Evolutionary conservation across 2,797 vertebrate species (phyloP), one percentile per base, ranked within the genome.

Genomic region (Coregonus sp.): DNA sequence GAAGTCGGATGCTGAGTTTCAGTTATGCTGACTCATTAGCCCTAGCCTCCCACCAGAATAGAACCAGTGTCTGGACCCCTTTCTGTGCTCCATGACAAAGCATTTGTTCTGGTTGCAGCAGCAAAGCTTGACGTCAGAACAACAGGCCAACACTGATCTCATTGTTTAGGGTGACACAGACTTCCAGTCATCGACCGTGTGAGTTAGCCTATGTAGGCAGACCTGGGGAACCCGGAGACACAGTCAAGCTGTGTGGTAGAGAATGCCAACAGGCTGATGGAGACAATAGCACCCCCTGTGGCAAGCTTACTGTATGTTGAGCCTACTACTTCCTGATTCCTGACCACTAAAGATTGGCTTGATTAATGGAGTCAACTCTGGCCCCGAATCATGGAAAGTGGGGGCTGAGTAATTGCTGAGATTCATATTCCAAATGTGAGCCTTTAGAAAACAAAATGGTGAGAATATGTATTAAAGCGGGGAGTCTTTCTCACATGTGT

Each of bases 101-200:
- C 90, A 91, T 77, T 86, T 90, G 89, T 81, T 90, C 90, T 84
- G 75, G 67, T 80, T 79, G 74, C 71, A 83, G 83, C 80, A 85
- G 78, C 35, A 76, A 79, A 83, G 81, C 82, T 80, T 92, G 89
- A 91, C 81, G 78, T 91, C 86, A 83, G 75, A 81, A 79, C 20
- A 63, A 25, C 59, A 12, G 74, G 81, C 81, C 72, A 79, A 94
- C 93, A 95, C 83, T 90, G 89, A 81, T 82, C 86, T 90, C 90
- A 92, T 94, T 95, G 93, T 95, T 85, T 74, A 74, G 79, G 76
- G 80, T 82, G 88, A 80, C 86, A 86, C 83, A 85, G 79, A 80
- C 71, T 83, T 88, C 84, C 80, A 90, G 85, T 84, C 87, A 90
- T 83, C 78, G 63, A 86, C 82, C 82, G 81, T 89, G 84, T 88